These are phyloP conservation scores for Narcine bancroftii DNA, from an alignment of 2,113 vertebrate species.

Conservation along the genomic window DNA sequence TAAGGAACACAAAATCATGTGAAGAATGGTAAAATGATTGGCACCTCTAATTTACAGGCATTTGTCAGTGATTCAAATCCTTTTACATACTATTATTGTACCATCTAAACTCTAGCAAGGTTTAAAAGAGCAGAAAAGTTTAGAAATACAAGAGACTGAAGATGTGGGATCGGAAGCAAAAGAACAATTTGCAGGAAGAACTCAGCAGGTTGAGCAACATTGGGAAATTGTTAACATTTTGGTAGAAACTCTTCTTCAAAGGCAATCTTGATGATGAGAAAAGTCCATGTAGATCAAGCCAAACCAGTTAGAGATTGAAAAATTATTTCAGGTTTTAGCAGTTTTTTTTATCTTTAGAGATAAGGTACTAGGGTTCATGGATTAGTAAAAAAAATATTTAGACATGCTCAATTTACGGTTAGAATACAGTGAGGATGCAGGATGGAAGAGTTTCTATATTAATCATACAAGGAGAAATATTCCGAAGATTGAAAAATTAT, in stretches of 20 bases:
- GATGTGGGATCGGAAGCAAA: no score
- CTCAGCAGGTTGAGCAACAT: no score
- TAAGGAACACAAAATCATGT: neutral
- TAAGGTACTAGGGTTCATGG: neutral
- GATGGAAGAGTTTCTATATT: neutral
- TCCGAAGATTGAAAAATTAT: no score
- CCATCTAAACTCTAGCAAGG: neutral
- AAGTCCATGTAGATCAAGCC: neutral
- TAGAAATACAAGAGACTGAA: no score
- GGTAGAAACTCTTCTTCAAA: no score
- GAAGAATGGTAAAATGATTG: neutral
- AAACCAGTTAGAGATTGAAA: neutral
- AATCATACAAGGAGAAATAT: neutral
- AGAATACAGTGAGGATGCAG: neutral
- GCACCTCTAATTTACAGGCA: neutral
- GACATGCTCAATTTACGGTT: neutral
- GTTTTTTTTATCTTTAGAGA: neutral
- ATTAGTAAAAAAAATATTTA: neutral
- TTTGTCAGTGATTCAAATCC: neutral
- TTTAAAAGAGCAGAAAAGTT: neutral
- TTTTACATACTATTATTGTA: neutral
- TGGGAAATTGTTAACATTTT: no score
- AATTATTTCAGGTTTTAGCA: neutral
- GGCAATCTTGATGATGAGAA: no score
- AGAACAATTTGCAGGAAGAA: no score